These are phyloP conservation scores for Aurelia aurita complex sp. Pacific DNA, from an alignment of 30 jellyfish, hydroid and myxozoan genomes.

Conservation along the genomic window DNA sequence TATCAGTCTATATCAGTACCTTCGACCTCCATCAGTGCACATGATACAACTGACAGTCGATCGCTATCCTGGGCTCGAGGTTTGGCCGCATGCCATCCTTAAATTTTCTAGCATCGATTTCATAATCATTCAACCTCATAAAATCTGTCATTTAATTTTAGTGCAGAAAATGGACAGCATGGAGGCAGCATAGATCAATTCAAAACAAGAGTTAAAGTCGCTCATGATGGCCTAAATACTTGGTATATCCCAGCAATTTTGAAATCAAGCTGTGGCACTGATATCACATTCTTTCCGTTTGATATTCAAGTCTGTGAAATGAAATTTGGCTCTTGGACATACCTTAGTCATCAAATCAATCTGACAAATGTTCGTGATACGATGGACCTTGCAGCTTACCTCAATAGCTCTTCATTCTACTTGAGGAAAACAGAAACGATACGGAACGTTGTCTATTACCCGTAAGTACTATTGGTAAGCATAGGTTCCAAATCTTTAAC, in stretches of 20 bases:
- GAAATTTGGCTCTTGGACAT: constrained; percentile 96
- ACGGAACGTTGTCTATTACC: constrained; percentile 57
- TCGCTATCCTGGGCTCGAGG: too few relatives aligned
- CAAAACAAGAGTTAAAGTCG: constrained; percentile 53
- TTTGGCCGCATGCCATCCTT: too few relatives aligned
- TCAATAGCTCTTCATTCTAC: constrained; percentile 78
- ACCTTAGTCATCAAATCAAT: constrained; percentile 63
- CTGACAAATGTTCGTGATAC: constrained; percentile 41
- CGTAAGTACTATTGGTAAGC: constrained; percentile 40
- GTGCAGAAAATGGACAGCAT: constrained; percentile 58
- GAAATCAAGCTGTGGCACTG: constrained; percentile 86
- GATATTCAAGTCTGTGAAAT: constrained; percentile 80
- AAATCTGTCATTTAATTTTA: not conserved
- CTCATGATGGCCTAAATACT: constrained; percentile 46
- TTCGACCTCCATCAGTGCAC: too few relatives aligned
- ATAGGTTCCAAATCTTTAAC: too few relatives aligned
- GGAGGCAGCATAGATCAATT: constrained; percentile 64
- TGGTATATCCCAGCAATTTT: constrained; percentile 97
- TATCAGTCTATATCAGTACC: too few relatives aligned
- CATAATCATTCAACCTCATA: not conserved
- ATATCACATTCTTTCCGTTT: constrained; percentile 86
- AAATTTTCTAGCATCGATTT: not conserved
- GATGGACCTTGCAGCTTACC: constrained; percentile 66
- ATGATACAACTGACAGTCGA: too few relatives aligned
- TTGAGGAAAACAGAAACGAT: constrained; percentile 63